Conservation (phyloP, 2,113 vertebrate species). For the Agelaius tricolor region DNA sequence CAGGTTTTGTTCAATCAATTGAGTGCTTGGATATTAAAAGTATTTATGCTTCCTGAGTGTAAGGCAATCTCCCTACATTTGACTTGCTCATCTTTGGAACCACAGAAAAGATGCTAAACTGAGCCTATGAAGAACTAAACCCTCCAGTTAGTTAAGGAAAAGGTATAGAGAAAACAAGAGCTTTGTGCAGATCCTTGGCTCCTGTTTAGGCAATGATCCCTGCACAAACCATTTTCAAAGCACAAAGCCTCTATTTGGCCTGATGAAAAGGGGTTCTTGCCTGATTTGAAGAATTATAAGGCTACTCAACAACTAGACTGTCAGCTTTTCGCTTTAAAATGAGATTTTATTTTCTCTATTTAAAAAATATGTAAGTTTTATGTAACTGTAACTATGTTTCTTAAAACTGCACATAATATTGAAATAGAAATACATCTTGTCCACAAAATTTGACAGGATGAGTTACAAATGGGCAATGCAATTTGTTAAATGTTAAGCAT, state of each 20-base stretch:
- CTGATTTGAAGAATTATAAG: background rate
- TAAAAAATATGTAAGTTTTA: background rate
- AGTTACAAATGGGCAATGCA: background rate
- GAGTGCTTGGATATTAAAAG: background rate
- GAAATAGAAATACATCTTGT: background rate
- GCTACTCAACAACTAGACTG: background rate
- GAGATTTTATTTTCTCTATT: background rate
- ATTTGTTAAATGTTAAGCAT: background rate
- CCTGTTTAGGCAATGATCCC: background rate
- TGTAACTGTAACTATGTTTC: background rate
- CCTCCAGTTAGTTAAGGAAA: background rate
- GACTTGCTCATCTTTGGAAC: background rate
- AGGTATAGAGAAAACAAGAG: background rate
- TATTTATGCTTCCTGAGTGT: background rate
- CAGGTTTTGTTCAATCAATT: background rate
- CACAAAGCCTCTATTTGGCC: background rate
- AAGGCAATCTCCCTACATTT: background rate
- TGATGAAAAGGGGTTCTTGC: background rate
- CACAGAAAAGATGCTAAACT: background rate
- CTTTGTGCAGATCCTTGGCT: background rate
- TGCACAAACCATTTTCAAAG: background rate
- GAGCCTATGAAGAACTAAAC: background rate
- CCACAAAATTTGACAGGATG: background rate
- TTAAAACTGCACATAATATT: background rate
- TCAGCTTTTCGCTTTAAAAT: background rate